These are phyloP conservation scores for Drosophila meridionalis DNA, from an alignment of 2,888 invertebrate genomes.

Conservation along the genomic window DNA sequence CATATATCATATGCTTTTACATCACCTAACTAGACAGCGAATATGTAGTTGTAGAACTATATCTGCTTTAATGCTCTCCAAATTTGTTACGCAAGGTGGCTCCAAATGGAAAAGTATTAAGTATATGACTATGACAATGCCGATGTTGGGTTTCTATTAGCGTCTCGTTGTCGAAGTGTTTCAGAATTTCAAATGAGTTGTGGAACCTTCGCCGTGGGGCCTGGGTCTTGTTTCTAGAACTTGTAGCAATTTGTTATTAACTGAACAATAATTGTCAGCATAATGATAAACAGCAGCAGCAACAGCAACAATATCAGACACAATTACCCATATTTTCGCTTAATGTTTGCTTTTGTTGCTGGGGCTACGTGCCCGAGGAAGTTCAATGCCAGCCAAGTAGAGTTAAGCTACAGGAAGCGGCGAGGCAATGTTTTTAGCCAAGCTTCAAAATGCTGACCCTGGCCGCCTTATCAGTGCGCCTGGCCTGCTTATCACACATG, in stretches of 20 bases:
- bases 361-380: slow-evolving; percentile 44
- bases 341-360: slow-evolving; percentile 38
- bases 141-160: slow-evolving; percentile 28
- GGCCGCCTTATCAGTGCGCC: slow-evolving; percentile 51
- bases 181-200: slow-evolving; percentile 73
- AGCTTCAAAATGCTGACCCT: slow-evolving; percentile 28
- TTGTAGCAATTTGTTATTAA: slow-evolving; percentile 50
- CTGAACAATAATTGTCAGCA: slow-evolving; percentile 56
- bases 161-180: slow-evolving; percentile 27
- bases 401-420: slow-evolving; percentile 62
- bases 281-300: slow-evolving; percentile 48
- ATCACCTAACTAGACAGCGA: slow-evolving; percentile 4
- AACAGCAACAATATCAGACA: slow-evolving; percentile 50
- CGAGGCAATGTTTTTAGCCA: slow-evolving; percentile 1
- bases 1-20: slow-evolving; percentile 10
- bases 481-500: slow-evolving; percentile 47
- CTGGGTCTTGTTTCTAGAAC: slow-evolving; percentile 62
- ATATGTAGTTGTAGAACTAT: slow-evolving; percentile 2
- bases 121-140: slow-evolving; percentile 49
- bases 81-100: slow-evolving; percentile 62
- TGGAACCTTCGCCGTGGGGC: slow-evolving; percentile 62
- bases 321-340: slow-evolving; percentile 74
- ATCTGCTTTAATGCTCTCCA: slow-evolving; percentile 23
- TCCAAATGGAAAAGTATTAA: slow-evolving; percentile 62
- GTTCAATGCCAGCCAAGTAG: slow-evolving; percentile 64